These are phyloP conservation scores for Eledone cirrhosa DNA, from an alignment of 2,888 invertebrate genomes.

Conservation along the genomic window DNA sequence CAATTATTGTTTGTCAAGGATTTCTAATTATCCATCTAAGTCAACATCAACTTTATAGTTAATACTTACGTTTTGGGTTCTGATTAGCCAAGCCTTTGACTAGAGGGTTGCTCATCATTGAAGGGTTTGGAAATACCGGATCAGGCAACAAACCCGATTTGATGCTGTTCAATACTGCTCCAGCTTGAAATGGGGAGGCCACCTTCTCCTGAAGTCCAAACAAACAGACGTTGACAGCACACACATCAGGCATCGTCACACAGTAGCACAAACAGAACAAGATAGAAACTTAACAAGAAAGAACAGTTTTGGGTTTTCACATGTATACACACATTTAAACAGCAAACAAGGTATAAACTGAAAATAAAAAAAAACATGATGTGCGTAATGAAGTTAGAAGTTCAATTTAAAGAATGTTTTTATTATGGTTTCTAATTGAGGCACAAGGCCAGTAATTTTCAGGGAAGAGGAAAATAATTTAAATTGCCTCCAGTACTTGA, in stretches of 20 bases:
- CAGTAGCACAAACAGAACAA: conserved; percentile 1
- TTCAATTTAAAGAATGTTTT: no score
- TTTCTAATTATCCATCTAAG: no score
- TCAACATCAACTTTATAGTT: conserved; percentile 15
- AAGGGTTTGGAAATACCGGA: conserved; percentile 52
- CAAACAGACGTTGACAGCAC: conserved; percentile 11
- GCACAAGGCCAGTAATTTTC: no score
- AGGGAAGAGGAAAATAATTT: no score
- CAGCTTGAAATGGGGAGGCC: conserved; percentile 41
- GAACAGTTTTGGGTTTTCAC: no score
- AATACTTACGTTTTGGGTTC: conserved; percentile 53
- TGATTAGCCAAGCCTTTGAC: conserved; percentile 48
- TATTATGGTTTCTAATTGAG: no score
- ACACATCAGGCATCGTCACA: not conserved
- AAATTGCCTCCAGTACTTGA: no score
- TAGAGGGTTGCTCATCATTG: conserved; percentile 50
- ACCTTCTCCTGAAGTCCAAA: conserved; percentile 28
- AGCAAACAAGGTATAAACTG: no score
- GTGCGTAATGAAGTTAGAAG: no score
- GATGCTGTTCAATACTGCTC: conserved; percentile 41
- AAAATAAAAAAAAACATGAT: no score
- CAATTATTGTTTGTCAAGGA: not conserved
- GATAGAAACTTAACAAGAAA: no score
- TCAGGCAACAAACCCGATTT: conserved; percentile 54
- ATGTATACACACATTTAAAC: no score